Percentiles rank a stretch among this genome's conserved stretches.
phyloP scores from a whole-genome alignment of 2,797 vertebrate species.

The Intellagama lesueurii region DNA sequence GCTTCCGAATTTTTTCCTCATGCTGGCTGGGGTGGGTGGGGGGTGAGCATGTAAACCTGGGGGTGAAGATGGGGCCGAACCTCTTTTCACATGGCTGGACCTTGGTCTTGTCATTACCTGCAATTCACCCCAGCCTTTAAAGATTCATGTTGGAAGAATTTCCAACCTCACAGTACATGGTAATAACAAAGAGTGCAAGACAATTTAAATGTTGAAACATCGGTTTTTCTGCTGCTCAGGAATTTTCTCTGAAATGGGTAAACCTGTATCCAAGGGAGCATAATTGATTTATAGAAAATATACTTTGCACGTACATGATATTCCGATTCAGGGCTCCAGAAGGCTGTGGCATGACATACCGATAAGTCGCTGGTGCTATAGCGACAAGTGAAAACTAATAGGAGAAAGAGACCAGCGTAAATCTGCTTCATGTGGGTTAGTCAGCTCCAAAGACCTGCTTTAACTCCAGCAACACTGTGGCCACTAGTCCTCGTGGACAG shows the following conservation, averaged over 20 bases:
- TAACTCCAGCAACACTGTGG: not conserved
- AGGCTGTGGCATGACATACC: too few species aligned
- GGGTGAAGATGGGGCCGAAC: not conserved
- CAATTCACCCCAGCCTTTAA: too few species aligned
- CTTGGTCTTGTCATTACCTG: not conserved
- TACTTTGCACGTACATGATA: not conserved
- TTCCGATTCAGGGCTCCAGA: not conserved
- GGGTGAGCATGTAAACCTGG: too few species aligned
- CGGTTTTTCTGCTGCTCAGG: too few species aligned
- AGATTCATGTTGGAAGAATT: too few species aligned
- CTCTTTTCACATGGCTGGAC: not conserved
- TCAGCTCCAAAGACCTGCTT: not conserved
- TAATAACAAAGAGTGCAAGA: too few species aligned
- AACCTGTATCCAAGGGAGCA: not conserved
- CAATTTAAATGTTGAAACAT: too few species aligned
- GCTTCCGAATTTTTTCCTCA: not conserved
- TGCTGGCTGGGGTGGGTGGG: not conserved
- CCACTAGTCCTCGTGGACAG: not conserved
- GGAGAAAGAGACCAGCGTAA: not conserved
- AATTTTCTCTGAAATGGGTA: not conserved
- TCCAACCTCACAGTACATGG: too few species aligned
- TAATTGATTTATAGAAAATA: too few species aligned
- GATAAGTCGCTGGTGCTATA: not conserved
- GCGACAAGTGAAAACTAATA: too few species aligned
- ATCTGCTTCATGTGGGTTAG: not conserved